Evolutionary conservation across 2,113 vertebrate genomes (phyloP).

Genomic region (Barbus barbus): DNA sequence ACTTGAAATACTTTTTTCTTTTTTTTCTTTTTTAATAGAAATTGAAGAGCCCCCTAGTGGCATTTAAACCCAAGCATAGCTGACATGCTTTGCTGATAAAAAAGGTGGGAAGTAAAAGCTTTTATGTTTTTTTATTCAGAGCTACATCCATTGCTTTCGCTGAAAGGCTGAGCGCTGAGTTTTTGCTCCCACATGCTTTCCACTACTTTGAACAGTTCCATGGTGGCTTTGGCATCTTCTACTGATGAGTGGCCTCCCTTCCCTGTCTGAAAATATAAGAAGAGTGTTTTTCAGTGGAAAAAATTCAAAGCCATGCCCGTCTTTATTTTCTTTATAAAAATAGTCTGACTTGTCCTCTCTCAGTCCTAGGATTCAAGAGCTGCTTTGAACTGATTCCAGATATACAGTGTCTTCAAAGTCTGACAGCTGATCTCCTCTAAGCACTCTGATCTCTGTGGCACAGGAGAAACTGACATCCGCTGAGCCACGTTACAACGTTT

Average conservation of each 20-base stretch:
- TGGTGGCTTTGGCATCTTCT: constrained; percentile 89
- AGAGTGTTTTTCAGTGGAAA: background rate
- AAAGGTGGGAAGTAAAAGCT: background rate
- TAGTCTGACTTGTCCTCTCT: background rate
- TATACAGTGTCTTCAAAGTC: background rate
- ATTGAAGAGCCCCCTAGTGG: constrained; percentile 4
- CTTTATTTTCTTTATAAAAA: constrained; percentile 8
- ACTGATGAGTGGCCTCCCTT: constrained; percentile 87
- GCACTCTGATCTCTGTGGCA: background rate
- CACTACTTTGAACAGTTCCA: constrained; percentile 91
- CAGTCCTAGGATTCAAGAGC: background rate
- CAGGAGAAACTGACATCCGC: background rate
- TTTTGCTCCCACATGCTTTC: constrained; percentile 84
- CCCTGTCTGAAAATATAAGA: constrained; percentile 75
- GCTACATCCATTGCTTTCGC: background rate
- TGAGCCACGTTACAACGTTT: background rate
- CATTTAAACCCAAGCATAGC: background rate
- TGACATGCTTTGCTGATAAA: background rate
- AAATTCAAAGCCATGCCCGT: background rate
- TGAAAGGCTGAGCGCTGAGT: constrained; percentile 57
- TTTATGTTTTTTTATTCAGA: background rate
- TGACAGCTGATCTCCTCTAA: too few relatives aligned
- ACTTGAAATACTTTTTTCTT: too few relatives aligned
- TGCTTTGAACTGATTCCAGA: background rate
- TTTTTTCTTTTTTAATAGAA: background rate